phyloP scores from a whole-genome alignment of 2,888 invertebrate genomes.

The Amphipoea oculea region DNA sequence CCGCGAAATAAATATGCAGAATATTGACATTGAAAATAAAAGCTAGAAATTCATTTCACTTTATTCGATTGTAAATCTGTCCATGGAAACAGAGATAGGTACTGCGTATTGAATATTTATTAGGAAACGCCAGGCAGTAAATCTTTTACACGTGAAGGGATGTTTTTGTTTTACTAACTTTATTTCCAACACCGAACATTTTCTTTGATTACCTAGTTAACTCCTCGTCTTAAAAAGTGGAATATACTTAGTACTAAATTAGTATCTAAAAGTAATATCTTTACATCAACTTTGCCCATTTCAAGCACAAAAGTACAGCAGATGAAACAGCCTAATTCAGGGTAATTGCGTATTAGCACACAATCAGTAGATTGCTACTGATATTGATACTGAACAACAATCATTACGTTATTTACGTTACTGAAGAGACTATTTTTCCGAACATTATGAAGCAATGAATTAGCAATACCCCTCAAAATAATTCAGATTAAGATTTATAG shows the following conservation, averaged over 20 bases:
- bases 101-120: constrained; percentile 15
- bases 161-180: neutral
- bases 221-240: neutral
- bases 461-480: neutral
- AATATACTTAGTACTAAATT: neutral
- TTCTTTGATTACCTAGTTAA: neutral
- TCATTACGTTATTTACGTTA: neutral
- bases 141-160: constrained; percentile 1
- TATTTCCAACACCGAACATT: neutral
- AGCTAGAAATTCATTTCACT: constrained; percentile 13
- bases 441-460: no score
- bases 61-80: constrained; percentile 6
- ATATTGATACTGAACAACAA: no score
- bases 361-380: neutral
- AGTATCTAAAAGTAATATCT: neutral
- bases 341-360: neutral
- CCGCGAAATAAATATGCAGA: constrained; percentile 17
- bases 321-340: neutral
- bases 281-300: neutral
- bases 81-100: neutral
- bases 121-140: neutral
- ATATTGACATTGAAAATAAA: constrained; percentile 14
- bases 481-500: neutral
- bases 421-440: neutral
- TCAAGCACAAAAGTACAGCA: neutral